Evolutionary conservation across 2,113 vertebrate species (phyloP).

Genomic region (Tetrao urogallus): DNA sequence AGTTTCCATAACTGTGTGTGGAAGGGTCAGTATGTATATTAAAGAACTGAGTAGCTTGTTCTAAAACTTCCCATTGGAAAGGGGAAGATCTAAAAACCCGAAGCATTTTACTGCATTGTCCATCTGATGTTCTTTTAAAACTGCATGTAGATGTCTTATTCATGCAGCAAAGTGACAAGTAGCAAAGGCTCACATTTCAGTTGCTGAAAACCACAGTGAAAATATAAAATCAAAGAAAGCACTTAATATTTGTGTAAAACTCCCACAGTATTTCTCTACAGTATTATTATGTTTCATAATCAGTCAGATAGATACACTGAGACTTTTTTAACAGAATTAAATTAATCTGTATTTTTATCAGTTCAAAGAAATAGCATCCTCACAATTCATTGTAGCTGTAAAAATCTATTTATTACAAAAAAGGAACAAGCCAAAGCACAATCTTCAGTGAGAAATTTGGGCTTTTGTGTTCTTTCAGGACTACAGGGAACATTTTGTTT

Average conservation of each 20-base stretch:
- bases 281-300: background rate
- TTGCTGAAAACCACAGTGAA: background rate
- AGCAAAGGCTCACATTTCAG: background rate
- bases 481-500: background rate
- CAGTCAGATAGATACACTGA: background rate
- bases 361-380: slow-evolving; percentile 12
- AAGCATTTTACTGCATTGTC: background rate
- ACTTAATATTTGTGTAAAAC: background rate
- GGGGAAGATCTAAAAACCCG: background rate
- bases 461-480: background rate
- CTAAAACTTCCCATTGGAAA: background rate
- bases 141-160: background rate
- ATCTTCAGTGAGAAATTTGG: background rate
- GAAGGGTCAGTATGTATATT: background rate
- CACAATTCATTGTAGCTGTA: slow-evolving; percentile 15
- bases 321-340: slow-evolving; percentile 18
- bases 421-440: background rate
- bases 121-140: background rate
- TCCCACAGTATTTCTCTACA: background rate
- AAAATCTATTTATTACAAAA: background rate
- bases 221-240: background rate
- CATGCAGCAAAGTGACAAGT: background rate
- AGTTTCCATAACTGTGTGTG: background rate
- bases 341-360: slow-evolving; percentile 29
- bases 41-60: background rate